A percentile compares a stretch with the other conserved stretches of the same genome.
phyloP scores from a whole-genome alignment of 2,888 invertebrate genomes.

The Chloroclystis v-ata region DNA sequence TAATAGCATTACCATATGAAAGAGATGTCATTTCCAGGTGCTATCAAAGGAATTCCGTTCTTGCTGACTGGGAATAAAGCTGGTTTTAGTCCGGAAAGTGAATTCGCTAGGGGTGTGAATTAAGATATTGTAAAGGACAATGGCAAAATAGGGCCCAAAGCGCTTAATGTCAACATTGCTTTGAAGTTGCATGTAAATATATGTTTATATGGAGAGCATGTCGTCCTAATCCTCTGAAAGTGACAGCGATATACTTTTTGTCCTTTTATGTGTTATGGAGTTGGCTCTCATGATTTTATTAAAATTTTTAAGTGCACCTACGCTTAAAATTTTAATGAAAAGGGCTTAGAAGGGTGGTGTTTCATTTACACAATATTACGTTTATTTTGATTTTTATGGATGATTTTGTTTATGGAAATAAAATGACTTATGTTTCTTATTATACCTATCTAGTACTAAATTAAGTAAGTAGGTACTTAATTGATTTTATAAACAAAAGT shows the following conservation, averaged over 20 bases:
- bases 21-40: constrained; percentile 30
- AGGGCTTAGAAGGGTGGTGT: background rate
- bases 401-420: too few relatives aligned
- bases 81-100: constrained; percentile 24
- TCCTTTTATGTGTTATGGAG: constrained; percentile 18
- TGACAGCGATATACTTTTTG: constrained; percentile 20
- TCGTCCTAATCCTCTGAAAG: constrained; percentile 18
- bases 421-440: too few relatives aligned
- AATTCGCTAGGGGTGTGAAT: constrained; percentile 71
- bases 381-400: too few relatives aligned
- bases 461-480: too few relatives aligned
- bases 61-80: constrained; percentile 28
- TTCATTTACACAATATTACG: too few relatives aligned
- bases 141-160: constrained; percentile 42
- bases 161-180: constrained; percentile 71
- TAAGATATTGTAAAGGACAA: constrained; percentile 65
- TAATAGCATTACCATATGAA: constrained; percentile 57
- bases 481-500: too few relatives aligned
- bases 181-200: constrained; percentile 60
- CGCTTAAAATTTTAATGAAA: background rate
- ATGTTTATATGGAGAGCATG: constrained; percentile 35
- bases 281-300: constrained; percentile 14
- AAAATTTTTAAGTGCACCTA: constrained; percentile 1
- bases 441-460: too few relatives aligned
- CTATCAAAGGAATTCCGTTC: constrained; percentile 27